phyloP scores from a whole-genome alignment of 2,113 vertebrate species.

The Pandion haliaetus region DNA sequence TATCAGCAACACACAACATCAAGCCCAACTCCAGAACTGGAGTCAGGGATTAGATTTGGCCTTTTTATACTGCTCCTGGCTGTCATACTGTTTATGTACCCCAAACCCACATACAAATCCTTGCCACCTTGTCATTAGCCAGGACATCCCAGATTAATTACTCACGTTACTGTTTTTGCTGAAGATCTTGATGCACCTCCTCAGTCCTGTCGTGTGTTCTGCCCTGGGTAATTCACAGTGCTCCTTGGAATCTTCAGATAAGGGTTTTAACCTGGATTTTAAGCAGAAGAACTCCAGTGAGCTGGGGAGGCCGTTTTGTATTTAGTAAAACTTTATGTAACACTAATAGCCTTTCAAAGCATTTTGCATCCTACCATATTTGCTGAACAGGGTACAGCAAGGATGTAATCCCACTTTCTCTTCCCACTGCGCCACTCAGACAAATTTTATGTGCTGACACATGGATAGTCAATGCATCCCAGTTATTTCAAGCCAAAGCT shows the following conservation, averaged over 20 bases:
- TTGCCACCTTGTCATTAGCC: background rate
- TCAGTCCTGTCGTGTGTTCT: background rate
- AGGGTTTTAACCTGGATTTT: background rate
- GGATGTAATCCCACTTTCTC: background rate
- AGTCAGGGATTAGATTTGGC: background rate
- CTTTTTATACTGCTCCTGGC: background rate
- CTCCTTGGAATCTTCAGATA: background rate
- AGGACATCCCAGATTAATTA: background rate
- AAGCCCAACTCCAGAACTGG: background rate
- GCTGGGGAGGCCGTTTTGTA: background rate
- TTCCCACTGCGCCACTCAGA: background rate
- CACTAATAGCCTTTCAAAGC: background rate
- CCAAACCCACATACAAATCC: background rate
- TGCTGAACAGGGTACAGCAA: background rate
- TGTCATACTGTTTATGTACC: background rate
- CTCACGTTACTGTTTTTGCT: constrained; percentile 18
- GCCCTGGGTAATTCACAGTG: background rate
- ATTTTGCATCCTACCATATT: background rate
- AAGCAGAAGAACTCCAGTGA: background rate
- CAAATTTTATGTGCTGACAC: background rate
- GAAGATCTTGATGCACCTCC: constrained; percentile 23
- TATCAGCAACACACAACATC: background rate
- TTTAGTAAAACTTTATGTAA: background rate
- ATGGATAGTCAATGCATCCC: background rate
- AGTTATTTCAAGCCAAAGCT: background rate